Base-by-base conservation (phyloP, 2,797 vertebrate genomes). In the Sebastes hubbsi region DNA sequence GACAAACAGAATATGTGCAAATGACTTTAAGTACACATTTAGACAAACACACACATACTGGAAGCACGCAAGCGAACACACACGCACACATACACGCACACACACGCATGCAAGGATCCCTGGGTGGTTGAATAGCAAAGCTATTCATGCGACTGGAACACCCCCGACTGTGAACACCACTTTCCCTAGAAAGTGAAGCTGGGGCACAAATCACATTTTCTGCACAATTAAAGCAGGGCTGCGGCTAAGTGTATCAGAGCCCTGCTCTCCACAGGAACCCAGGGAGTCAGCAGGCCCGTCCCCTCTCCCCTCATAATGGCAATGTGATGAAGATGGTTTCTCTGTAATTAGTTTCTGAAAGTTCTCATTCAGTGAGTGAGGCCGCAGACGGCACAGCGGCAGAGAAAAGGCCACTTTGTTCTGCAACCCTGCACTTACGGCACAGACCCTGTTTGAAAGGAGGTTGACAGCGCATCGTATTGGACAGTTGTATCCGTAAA, bases 131-230 rank as follows among this genome's bases (percentile, higher is more conserved):
- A 95, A 94, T 92, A 94, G 91, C 94, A 89, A 80, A 89, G 87
- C 89, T 92, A 94, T 94, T 95, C 94, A 95, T 91, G 92, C 88
- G 85, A 91, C 89, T 91, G 87, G 91, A 94, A 91, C 91, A 91
- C 91, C 93, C 91, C 94, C 90, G 46, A 91, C 93, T 90, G 93
- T 78, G 94, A 95, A 93, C 93, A 93, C 92, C 91, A 91, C 94
- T 96, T 94, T 95, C 87, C 77, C 83, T 92, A 89, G 93, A 95
- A 95, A 95, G 93, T 95, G 91, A 95, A 93, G 94, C 94, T 83
- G 90, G 93, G 94, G 93, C 94, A 95, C 95, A 96, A 96, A 96
- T 96, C 94, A 96, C 95, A 96, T 96, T 96, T 96, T 96, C 95
- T 95, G 95, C 95, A 96, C 96, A 96, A 96, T 96, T 96, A 96